phyloP scores from a whole-genome alignment of 2,797 vertebrate genomes.

The Phoeniculus purpureus region DNA sequence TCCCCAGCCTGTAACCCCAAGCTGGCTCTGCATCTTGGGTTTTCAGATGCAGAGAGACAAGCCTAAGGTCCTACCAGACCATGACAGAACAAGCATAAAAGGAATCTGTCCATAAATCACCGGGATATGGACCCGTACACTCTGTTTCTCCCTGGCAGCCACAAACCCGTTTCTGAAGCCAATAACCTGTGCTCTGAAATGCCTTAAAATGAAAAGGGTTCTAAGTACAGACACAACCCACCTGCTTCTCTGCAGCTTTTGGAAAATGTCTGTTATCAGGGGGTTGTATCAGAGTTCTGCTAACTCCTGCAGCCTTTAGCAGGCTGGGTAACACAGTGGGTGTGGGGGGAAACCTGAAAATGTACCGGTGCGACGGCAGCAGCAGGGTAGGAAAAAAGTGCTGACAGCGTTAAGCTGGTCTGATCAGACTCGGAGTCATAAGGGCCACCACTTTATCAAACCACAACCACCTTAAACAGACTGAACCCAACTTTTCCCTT shows the following conservation, averaged over 20 bases:
- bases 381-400: neutral
- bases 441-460: accelerated
- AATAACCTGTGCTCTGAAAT: neutral
- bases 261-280: neutral
- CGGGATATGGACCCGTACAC: accelerated
- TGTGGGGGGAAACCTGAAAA: neutral
- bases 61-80: neutral
- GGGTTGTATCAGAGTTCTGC: neutral
- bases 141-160: neutral
- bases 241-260: neutral
- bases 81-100: neutral
- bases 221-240: neutral
- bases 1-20: neutral
- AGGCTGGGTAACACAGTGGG: accelerated
- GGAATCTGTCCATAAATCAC: neutral
- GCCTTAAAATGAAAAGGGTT: neutral
- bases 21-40: neutral
- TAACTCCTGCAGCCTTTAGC: neutral
- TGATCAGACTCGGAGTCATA: accelerated
- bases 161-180: neutral
- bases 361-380: accelerated
- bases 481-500: neutral
- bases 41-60: neutral
- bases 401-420: accelerated
- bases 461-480: neutral